Evolutionary conservation across 2,113 vertebrate genomes (phyloP).

Genomic region (Malurus cyaneus): DNA sequence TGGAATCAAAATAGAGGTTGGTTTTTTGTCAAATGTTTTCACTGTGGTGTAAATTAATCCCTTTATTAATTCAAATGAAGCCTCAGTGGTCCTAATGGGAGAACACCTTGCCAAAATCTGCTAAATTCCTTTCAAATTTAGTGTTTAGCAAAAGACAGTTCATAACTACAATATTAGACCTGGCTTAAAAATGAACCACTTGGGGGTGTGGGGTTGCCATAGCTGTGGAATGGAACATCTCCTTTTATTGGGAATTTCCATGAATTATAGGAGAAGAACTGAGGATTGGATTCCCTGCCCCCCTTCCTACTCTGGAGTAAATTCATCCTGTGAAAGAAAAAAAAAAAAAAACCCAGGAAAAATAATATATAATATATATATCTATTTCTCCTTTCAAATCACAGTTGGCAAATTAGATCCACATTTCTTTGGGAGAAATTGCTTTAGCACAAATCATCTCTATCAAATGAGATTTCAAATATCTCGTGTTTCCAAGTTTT

Average conservation of each 20-base stretch:
- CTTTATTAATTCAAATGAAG: neutral
- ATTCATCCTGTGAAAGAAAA: neutral
- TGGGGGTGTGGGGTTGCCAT: neutral
- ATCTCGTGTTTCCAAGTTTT: neutral
- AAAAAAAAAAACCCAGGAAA: too few species aligned
- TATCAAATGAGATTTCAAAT: constrained; percentile 26
- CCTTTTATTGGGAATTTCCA: neutral
- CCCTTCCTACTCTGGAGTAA: neutral
- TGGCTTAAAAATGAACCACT: neutral
- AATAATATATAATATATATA: neutral
- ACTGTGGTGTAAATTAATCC: neutral
- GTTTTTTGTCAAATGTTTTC: neutral
- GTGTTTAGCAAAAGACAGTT: neutral
- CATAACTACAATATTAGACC: neutral
- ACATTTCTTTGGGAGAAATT: constrained; percentile 6
- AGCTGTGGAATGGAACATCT: neutral
- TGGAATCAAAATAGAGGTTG: neutral
- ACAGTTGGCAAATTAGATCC: constrained; percentile 17
- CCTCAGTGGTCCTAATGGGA: neutral
- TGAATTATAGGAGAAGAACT: neutral
- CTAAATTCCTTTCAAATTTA: neutral
- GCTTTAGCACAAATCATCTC: neutral
- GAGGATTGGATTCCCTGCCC: neutral
- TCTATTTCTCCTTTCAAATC: neutral
- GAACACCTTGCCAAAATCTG: neutral